Evolutionary conservation across 2,888 invertebrate species (phyloP), one percentile per base, ranked within the genome.

Genomic region (Limulus polyphemus): DNA sequence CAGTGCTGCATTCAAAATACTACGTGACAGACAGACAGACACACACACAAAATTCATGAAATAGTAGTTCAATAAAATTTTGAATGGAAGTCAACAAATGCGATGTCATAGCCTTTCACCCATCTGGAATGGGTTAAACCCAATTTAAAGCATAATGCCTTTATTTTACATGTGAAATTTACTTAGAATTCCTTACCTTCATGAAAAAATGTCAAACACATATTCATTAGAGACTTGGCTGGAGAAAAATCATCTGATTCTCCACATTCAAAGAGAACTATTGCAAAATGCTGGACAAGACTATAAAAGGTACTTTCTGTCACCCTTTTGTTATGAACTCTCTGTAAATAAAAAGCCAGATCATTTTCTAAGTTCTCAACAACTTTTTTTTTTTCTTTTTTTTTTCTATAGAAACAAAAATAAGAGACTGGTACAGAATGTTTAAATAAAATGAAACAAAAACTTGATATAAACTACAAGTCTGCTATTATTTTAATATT

Each of bases 131-230:
- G n/a, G n/a, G n/a, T n/a, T n/a, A n/a, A n/a, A n/a, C n/a, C n/a
- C n/a, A 51, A 51, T 9, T 51, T n/a, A 51, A 13, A 51, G n/a
- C n/a, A 14, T 14, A 13, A 51, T n/a, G 51, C 51, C 9, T 0
- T 51, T 9, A 13, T n/a, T 3, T 7, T 51, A 13, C 3, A 14
- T n/a, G 14, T 3, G 3, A n/a, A 51, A 51, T n/a, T n/a, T 51
- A 2, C 2, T 51, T n/a, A 51, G 14, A n/a, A 49, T 47, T 46
- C 32, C 69, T 72, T 73, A 84, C 85, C 81, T 81, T 85, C 84
- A 71, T 83, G 81, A 72, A 83, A 86, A 75, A 85, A 86, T 10
- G 84, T 82, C 74, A 86, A 86, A 73, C 85, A 85, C 81, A 86
- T 83, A 73, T 85, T 85, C 86, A 87, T 86, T 46, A 86, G 80